Conservation (phyloP, 2,888 invertebrate genomes). For the Scaptomyza cyrtandrae region DNA sequence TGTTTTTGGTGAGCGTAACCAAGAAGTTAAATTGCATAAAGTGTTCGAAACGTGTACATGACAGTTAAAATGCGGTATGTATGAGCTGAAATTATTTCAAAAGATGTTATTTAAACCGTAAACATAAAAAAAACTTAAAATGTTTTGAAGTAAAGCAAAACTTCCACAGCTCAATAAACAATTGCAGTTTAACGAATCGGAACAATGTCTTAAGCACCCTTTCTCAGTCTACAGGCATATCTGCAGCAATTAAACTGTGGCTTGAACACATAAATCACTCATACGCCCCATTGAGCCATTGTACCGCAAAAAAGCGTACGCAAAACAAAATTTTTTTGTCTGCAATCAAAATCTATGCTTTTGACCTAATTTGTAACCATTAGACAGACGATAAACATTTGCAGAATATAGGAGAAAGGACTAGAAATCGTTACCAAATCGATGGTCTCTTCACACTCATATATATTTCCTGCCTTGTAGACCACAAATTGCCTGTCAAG, state of each 20-base stretch:
- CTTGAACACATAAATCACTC: constrained; percentile 59
- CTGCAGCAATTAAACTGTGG: constrained; percentile 63
- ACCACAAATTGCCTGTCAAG: constrained; percentile 48
- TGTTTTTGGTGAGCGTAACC: constrained; percentile 25
- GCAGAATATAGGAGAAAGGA: not conserved
- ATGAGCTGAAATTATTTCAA: not conserved
- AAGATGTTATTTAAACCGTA: not conserved
- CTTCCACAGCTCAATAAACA: no score
- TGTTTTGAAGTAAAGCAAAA: not conserved
- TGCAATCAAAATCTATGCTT: constrained; percentile 23
- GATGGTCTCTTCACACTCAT: constrained; percentile 11
- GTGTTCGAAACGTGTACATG: constrained; percentile 21
- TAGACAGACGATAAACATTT: constrained; percentile 71
- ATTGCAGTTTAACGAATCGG: no score
- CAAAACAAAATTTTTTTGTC: constrained; percentile 27
- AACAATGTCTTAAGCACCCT: no score
- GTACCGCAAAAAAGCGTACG: constrained; percentile 11
- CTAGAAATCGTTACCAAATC: constrained; percentile 20
- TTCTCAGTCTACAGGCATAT: constrained; percentile 12
- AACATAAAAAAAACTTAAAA: not conserved
- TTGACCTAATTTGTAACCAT: constrained; percentile 68
- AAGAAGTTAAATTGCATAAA: constrained; percentile 48
- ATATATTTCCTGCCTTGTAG: constrained; percentile 7
- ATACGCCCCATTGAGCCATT: constrained; percentile 62
- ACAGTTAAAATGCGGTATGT: not conserved